Percentiles rank a stretch among this genome's conserved stretches.
Evolutionary conservation across 2,888 invertebrate genomes (phyloP).

Genomic region (Leucania comma): DNA sequence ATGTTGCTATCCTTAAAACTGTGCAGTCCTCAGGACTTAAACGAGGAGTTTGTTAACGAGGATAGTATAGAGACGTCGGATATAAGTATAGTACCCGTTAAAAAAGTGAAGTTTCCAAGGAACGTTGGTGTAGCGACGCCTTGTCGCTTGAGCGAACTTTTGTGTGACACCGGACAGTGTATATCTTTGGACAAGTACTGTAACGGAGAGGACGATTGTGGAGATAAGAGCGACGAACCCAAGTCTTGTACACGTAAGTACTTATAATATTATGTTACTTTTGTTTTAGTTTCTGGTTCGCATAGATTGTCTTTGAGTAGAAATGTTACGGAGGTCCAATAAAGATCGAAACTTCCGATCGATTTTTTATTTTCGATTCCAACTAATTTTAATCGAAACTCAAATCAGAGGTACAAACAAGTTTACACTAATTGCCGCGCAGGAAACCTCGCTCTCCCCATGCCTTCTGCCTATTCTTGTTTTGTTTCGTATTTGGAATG

Average conservation of each 20-base stretch:
- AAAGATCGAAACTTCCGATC: no score
- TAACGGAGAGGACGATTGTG: constrained; percentile 94
- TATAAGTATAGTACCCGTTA: constrained; percentile 76
- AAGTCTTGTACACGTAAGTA: constrained; percentile 94
- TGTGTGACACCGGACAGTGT: constrained; percentile 92
- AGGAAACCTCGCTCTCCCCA: no score
- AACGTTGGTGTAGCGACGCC: constrained; percentile 73
- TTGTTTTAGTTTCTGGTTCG: no score
- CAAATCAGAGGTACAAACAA: no score
- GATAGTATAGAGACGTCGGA: constrained; percentile 80
- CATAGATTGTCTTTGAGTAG: no score
- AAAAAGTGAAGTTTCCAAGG: constrained; percentile 78
- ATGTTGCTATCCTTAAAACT: constrained; percentile 85
- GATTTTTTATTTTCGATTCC: no score
- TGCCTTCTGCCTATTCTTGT: no score
- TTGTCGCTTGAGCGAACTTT: constrained; percentile 91
- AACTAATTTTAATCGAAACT: no score
- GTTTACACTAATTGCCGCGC: no score
- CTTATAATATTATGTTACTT: constrained; percentile 68
- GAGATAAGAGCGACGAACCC: constrained; percentile 94
- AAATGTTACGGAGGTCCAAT: no score
- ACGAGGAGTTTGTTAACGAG: constrained; percentile 85
- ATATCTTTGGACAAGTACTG: constrained; percentile 94
- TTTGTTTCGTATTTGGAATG: no score
- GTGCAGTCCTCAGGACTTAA: constrained; percentile 86